Conservation (phyloP, 2,797 vertebrate species). For the Psittacula derbiana region DNA sequence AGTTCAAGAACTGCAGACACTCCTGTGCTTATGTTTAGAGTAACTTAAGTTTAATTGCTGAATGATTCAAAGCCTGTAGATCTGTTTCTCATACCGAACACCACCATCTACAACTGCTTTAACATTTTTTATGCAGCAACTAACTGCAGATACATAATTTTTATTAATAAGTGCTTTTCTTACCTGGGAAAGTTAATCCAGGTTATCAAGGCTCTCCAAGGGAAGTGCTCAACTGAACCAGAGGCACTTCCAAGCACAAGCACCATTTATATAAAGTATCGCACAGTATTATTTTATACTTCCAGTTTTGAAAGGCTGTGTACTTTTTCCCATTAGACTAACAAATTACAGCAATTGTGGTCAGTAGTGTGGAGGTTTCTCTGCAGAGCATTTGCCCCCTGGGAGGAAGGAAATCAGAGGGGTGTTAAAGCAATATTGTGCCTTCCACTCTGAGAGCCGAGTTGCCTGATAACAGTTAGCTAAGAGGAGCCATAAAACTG, state of each 20-base stretch:
- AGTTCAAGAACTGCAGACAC: not conserved
- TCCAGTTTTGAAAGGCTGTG: conserved; percentile 52
- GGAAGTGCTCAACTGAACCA: conserved; percentile 40
- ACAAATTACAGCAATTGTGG: conserved; percentile 74
- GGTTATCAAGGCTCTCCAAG: conserved; percentile 44
- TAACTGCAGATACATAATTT: conserved; percentile 47
- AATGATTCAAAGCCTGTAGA: not conserved
- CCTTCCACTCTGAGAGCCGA: not conserved
- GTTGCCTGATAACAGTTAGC: conserved; percentile 48
- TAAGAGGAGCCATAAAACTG: conserved; percentile 34
- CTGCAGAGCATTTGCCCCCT: conserved; percentile 53
- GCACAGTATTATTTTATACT: conserved; percentile 64
- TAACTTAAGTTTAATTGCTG: not conserved
- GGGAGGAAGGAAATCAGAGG: conserved; percentile 70
- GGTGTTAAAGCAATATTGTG: conserved; percentile 68
- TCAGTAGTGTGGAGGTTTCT: conserved; percentile 66
- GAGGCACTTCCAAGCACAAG: conserved; percentile 37
- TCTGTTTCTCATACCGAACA: not conserved
- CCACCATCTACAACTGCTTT: not conserved
- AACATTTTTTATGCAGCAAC: not conserved
- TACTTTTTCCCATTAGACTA: conserved; percentile 70
- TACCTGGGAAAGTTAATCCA: conserved; percentile 54
- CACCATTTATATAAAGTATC: conserved; percentile 55
- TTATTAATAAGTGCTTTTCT: conserved; percentile 54
- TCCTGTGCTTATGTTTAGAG: not conserved